Percentiles rank a stretch among this genome's conserved stretches.
Evolutionary conservation across 2,113 vertebrate genomes (phyloP).

Genomic region (Sphaerodactylus townsendi): DNA sequence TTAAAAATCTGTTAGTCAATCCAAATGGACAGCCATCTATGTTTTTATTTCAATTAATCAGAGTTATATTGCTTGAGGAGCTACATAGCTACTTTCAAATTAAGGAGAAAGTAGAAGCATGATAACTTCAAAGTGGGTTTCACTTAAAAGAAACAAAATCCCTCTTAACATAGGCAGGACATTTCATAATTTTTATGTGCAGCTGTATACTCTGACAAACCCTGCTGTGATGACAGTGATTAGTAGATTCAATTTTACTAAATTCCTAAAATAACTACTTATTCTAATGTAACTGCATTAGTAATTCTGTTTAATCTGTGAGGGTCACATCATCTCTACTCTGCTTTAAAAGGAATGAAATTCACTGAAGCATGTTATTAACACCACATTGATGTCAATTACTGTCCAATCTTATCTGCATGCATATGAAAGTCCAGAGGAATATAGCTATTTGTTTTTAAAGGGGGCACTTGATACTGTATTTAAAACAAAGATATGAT

Average conservation of each 20-base stretch:
- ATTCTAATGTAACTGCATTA: background rate
- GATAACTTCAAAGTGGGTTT: background rate
- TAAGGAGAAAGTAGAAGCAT: background rate
- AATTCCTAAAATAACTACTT: background rate
- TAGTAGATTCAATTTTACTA: background rate
- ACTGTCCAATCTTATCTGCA: background rate
- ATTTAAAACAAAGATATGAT: constrained; percentile 26
- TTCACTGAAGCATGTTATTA: background rate
- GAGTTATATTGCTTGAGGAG: background rate
- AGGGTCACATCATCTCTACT: background rate
- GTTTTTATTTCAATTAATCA: background rate
- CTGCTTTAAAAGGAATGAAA: background rate
- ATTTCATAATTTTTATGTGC: background rate
- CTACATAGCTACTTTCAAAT: background rate
- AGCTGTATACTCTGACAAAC: background rate
- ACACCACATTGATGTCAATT: background rate
- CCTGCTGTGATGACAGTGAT: background rate
- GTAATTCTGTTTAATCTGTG: background rate
- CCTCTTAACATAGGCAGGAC: background rate
- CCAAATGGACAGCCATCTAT: no score
- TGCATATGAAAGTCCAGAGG: background rate
- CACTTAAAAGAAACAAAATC: background rate
- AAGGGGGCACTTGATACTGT: background rate
- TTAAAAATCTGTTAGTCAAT: no score
- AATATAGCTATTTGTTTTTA: background rate